phyloP scores from a whole-genome alignment of 2,797 vertebrate species.

The Erethizon dorsatum region DNA sequence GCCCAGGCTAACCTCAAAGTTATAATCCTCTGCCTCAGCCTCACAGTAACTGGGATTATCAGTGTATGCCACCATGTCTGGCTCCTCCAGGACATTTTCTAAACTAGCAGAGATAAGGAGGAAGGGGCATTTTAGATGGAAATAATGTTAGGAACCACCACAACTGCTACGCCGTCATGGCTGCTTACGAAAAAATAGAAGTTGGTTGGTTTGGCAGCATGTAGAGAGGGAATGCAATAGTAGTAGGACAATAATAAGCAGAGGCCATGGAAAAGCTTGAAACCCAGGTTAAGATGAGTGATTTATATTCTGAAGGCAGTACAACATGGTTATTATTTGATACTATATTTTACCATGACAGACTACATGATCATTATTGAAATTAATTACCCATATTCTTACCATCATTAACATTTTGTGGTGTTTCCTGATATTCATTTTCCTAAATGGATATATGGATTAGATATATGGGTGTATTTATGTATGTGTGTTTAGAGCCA shows the following conservation, averaged over 20 bases:
- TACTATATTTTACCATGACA: background rate
- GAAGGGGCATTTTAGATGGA: background rate
- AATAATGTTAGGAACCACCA: background rate
- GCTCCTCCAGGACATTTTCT: background rate
- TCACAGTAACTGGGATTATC: background rate
- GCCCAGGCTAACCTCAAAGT: background rate
- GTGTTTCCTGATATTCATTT: background rate
- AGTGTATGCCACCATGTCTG: background rate
- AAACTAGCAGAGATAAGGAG: background rate
- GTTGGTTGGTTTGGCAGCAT: background rate
- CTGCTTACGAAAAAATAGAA: background rate
- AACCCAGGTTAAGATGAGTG: background rate
- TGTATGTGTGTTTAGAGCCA: background rate
- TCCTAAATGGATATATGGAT: background rate
- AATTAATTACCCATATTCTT: background rate
- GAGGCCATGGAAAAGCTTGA: background rate
- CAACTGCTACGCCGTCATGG: background rate
- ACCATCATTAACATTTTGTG: background rate
- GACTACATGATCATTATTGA: background rate
- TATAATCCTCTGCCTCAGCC: background rate
- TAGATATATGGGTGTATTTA: background rate
- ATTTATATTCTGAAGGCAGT: background rate
- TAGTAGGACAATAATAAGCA: background rate
- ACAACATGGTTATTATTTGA: background rate
- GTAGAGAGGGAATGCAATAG: too few relatives aligned